A percentile compares a stretch with the other conserved stretches of the same genome.
phyloP scores from a whole-genome alignment of 2,113 vertebrate species.

The Megaceryle torquata region DNA sequence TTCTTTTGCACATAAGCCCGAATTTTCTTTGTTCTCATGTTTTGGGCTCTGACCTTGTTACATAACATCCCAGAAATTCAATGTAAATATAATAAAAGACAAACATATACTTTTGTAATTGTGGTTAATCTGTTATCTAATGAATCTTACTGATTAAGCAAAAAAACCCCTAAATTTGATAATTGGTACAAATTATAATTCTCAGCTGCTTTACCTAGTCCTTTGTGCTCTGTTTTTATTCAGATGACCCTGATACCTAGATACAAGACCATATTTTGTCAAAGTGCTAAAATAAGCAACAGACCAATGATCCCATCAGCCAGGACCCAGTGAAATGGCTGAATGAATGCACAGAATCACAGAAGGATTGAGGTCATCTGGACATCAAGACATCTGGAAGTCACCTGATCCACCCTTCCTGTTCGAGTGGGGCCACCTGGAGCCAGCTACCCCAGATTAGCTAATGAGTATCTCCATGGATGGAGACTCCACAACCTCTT shows the following conservation, averaged over 20 bases:
- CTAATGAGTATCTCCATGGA: not conserved
- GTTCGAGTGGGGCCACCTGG: not conserved
- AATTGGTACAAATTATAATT: not conserved
- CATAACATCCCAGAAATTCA: not conserved
- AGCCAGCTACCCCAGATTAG: not conserved
- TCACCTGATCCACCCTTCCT: not conserved
- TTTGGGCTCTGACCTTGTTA: not conserved
- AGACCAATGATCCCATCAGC: not conserved
- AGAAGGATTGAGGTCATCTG: not conserved
- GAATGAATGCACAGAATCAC: not conserved
- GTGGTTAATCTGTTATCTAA: not conserved
- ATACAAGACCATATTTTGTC: not conserved
- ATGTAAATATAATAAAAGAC: not conserved
- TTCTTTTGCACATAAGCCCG: not conserved
- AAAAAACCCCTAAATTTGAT: not conserved
- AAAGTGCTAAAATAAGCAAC: not conserved
- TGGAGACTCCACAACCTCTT: not conserved
- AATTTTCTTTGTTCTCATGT: not conserved
- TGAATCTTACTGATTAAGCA: not conserved
- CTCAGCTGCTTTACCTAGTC: not conserved
- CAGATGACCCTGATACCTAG: not conserved
- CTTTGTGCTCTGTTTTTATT: not conserved
- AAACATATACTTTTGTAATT: not conserved
- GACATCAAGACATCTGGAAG: not conserved
- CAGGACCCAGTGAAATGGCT: not conserved